Conservation (phyloP, 2,113 vertebrate species). For the Hippocampus barbouri region DNA sequence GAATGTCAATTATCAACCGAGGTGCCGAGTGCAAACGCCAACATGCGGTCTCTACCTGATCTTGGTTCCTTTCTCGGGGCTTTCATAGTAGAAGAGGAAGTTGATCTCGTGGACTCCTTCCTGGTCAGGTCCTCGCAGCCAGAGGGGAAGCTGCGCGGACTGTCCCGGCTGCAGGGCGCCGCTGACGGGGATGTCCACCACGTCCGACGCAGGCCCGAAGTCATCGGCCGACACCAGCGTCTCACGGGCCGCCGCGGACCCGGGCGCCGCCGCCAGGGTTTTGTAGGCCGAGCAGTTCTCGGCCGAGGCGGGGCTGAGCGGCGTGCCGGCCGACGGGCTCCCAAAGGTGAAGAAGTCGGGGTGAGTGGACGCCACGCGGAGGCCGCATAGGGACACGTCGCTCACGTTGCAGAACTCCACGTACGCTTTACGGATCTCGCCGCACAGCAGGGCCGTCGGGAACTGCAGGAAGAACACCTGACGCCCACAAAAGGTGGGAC, state of each 20-base stretch:
- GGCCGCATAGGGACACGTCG: conserved; percentile 79
- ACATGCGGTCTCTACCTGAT: conserved; percentile 74
- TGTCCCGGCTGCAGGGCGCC: conserved; percentile 82
- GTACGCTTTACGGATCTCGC: conserved; percentile 92
- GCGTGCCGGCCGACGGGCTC: conserved; percentile 68
- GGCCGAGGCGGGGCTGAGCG: conserved; percentile 81
- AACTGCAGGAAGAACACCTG: conserved; percentile 99
- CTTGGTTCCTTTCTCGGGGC: conserved; percentile 80
- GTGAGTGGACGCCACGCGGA: conserved; percentile 89
- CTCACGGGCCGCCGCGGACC: conserved; percentile 64
- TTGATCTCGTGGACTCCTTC: conserved; percentile 99
- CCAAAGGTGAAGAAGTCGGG: conserved; percentile 97
- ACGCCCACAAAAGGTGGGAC: not conserved
- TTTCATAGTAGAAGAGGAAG: conserved; percentile 96
- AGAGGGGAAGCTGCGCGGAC: conserved; percentile 89
- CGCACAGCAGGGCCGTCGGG: conserved; percentile 92
- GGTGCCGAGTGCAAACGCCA: not conserved
- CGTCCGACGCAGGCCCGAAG: conserved; percentile 75
- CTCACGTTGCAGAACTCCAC: conserved; percentile 97
- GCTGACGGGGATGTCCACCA: conserved; percentile 83
- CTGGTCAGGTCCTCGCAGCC: conserved; percentile 92
- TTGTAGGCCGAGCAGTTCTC: conserved; percentile 94
- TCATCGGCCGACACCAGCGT: conserved; percentile 78
- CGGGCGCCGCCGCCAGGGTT: conserved; percentile 76
- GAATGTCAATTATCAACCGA: not conserved